Evolutionary conservation across 2,797 vertebrate species (phyloP).

Genomic region (Syndactyla subalaris): DNA sequence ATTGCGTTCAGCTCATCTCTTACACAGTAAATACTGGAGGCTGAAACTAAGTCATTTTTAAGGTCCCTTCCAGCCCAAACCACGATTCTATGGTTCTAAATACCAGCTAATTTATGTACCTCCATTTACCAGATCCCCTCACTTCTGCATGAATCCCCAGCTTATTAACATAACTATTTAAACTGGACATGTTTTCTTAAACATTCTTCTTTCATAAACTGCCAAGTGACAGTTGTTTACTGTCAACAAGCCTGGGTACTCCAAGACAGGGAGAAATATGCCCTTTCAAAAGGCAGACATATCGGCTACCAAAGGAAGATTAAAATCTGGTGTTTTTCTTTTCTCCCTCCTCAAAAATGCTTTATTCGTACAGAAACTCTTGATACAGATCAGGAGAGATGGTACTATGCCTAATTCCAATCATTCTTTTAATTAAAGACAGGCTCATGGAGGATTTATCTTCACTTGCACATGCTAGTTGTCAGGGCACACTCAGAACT

Average conservation of each 20-base stretch:
- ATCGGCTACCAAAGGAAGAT: slow-evolving; percentile 37
- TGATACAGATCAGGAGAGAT: slow-evolving; percentile 33
- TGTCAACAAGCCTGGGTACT: slow-evolving; percentile 57
- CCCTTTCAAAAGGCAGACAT: slow-evolving; percentile 36
- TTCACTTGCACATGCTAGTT: neutral
- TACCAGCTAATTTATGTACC: slow-evolving; percentile 12
- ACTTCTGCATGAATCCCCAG: neutral
- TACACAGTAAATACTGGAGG: neutral
- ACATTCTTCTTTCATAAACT: slow-evolving; percentile 63
- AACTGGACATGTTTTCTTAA: slow-evolving; percentile 62
- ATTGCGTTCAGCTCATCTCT: neutral
- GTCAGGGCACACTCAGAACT: neutral
- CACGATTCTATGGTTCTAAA: neutral
- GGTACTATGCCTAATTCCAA: slow-evolving; percentile 29
- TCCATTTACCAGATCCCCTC: neutral
- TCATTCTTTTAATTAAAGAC: slow-evolving; percentile 62
- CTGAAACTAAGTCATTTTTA: neutral
- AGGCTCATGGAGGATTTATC: slow-evolving; percentile 18
- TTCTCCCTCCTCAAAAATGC: slow-evolving; percentile 30
- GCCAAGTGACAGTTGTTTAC: slow-evolving; percentile 71
- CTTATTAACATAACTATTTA: slow-evolving; percentile 52
- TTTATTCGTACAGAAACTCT: neutral
- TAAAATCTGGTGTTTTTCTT: slow-evolving; percentile 46
- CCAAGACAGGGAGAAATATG: slow-evolving; percentile 31
- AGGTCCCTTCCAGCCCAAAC: neutral